phyloP scores from a whole-genome alignment of 2,888 invertebrate species.

The Pristionchus fissidentatus region DNA sequence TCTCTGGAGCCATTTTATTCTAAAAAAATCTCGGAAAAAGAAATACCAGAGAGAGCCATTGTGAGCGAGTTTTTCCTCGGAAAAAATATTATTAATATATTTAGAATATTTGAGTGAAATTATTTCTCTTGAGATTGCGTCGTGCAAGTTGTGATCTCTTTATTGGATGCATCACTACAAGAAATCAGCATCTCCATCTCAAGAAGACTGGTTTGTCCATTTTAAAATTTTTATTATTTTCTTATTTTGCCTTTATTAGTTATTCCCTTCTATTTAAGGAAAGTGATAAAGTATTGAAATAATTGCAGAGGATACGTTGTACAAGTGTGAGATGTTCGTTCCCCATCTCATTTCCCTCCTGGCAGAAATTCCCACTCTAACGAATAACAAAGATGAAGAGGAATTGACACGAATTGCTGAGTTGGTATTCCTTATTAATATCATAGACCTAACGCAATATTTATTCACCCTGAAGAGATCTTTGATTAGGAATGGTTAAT shows the following conservation, averaged over 20 bases:
- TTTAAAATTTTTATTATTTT: neutral
- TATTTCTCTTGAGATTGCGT: neutral
- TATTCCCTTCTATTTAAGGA: no score
- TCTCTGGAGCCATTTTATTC: no score
- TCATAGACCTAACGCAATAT: no score
- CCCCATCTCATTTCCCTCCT: slow-evolving; percentile 3
- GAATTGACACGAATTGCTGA: slow-evolving; percentile 22
- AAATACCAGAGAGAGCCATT: neutral
- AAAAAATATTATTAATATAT: neutral
- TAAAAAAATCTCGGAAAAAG: no score
- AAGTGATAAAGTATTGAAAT: neutral
- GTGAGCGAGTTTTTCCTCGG: neutral
- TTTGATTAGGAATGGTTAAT: neutral
- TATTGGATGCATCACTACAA: neutral
- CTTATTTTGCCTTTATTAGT: neutral
- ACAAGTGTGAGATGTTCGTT: neutral
- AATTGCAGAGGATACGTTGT: neutral
- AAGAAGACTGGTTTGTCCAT: neutral
- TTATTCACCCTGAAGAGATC: neutral
- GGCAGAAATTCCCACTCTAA: neutral
- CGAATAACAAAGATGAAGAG: slow-evolving; percentile 12
- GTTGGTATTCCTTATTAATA: neutral
- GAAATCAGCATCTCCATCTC: neutral
- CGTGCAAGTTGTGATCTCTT: neutral
- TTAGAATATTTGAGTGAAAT: neutral